Percentiles rank a stretch among this genome's conserved stretches.
These are phyloP conservation scores for Brachionus koreanus DNA, from an alignment of 1,140 invertebrate genomes.

Conservation along the genomic window DNA sequence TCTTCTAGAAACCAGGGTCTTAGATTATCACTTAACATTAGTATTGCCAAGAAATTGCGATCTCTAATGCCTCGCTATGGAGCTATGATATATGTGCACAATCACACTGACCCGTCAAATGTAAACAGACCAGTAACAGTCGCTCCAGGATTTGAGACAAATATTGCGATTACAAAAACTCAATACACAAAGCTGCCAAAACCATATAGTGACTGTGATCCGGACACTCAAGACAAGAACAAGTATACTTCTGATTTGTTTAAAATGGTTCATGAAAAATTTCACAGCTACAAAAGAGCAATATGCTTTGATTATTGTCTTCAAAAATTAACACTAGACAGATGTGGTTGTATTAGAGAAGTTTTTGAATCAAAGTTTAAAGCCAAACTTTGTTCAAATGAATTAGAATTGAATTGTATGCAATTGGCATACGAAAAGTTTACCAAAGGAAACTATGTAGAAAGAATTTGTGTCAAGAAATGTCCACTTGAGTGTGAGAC, in stretches of 20 bases:
- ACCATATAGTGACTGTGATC: slow-evolving; percentile 1
- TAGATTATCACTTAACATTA: neutral
- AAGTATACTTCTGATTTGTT: neutral
- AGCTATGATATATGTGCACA: neutral
- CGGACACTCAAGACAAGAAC: neutral
- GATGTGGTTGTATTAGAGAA: neutral
- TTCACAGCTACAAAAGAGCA: neutral
- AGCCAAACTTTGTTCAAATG: neutral
- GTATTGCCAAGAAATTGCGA: neutral
- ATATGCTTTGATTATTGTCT: neutral
- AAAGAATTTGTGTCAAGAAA: neutral
- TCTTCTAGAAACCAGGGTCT: neutral
- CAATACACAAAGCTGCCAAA: neutral
- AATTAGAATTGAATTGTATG: neutral
- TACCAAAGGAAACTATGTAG: neutral
- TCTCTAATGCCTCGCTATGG: neutral
- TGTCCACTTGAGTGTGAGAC: slow-evolving; percentile 23
- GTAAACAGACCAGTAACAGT: neutral
- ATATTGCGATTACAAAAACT: neutral
- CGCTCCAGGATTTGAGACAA: neutral
- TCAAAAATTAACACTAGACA: neutral
- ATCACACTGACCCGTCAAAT: neutral
- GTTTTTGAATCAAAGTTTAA: neutral
- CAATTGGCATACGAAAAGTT: neutral
- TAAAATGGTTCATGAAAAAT: neutral